Evolutionary conservation across 2,888 invertebrate genomes (phyloP), one percentile per base, ranked within the genome.

Genomic region (Creontiades dilutus): DNA sequence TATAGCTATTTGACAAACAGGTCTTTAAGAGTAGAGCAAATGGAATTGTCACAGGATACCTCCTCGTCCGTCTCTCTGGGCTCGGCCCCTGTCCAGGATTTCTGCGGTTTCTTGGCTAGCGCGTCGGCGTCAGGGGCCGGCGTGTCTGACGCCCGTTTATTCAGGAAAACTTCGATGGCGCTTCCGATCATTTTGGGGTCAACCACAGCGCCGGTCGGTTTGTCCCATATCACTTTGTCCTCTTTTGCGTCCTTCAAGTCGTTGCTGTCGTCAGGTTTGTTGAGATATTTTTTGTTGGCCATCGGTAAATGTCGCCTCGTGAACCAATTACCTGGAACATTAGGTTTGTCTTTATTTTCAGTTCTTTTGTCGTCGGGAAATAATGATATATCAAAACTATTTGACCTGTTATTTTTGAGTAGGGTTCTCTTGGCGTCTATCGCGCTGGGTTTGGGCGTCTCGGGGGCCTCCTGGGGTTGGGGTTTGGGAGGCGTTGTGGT

Each of bases 11-110:
- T 97, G 93, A 97, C 97, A 93, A 97, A 97, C 86, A 97, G 95
- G 94, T 97, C 97, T 93, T 97, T 97, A 87, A 97, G 94, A 80
- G 97, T 96, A 91, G 97, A 96, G 94, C 97, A 97, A 92, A 97
- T 95, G 48, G 96, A 96, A 75, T 96, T 96, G 92, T 97, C 97
- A 93, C 97, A 97, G 46, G 96, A 94, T 92, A 96, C 96, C 57
- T 96, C 96, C 90, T 96, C 96, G 68, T 94, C 94, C 93, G 95
- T 89, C 78, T 90, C 90, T 85, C 91, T 91, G 16, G 91, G 86
- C 37, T 92, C 91, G 14, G 80, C 90, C 90, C 91, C 91, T 19
- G 90, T 90, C 13, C 88, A 80, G 12, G 90, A 19, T 57, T 89
- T 90, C 13, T 89, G 61, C 76, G 68, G 47, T 86, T 86, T 88